A percentile compares a stretch with the other conserved stretches of the same genome.
Conservation (phyloP, 2,888 invertebrate genomes). For the Ephialtes manifestator region DNA sequence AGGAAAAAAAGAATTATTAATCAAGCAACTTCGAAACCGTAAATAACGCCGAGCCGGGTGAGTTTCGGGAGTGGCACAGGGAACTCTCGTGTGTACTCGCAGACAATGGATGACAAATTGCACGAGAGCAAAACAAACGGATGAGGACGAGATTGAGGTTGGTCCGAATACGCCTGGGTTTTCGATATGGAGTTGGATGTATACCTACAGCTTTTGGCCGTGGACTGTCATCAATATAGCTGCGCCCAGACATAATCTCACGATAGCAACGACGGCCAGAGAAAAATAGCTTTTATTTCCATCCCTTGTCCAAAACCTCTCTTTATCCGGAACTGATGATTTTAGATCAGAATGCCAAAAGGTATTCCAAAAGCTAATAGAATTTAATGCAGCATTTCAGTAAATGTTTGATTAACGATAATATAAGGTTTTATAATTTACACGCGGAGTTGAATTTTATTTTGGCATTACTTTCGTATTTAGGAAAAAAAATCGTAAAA, state of each 20-base stretch:
- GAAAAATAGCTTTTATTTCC: slow-evolving; percentile 77
- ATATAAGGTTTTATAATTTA: too few species aligned
- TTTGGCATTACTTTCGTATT: too few species aligned
- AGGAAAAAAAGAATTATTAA: slow-evolving; percentile 78
- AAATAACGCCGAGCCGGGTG: slow-evolving; percentile 80
- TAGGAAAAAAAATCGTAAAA: too few species aligned
- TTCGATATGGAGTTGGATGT: slow-evolving; percentile 36
- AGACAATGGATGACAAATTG: slow-evolving; percentile 85
- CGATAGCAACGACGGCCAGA: slow-evolving; percentile 70
- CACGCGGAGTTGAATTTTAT: too few species aligned
- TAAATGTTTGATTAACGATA: too few species aligned
- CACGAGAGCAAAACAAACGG: slow-evolving; percentile 81
- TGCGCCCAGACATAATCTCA: slow-evolving; percentile 76
- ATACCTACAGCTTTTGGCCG: slow-evolving; percentile 66
- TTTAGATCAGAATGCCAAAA: neutral
- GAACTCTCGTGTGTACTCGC: slow-evolving; percentile 50
- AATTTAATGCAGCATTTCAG: too few species aligned
- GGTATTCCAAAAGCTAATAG: neutral
- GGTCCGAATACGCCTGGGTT: slow-evolving; percentile 63
- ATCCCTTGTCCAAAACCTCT: slow-evolving; percentile 34
- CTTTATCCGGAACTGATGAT: neutral
- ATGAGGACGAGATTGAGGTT: slow-evolving; percentile 77
- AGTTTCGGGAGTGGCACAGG: slow-evolving; percentile 49
- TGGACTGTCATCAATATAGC: slow-evolving; percentile 78
- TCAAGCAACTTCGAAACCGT: slow-evolving; percentile 80